Evolutionary conservation across 2,113 vertebrate species (phyloP).

Genomic region (Eretmochelys imbricata): DNA sequence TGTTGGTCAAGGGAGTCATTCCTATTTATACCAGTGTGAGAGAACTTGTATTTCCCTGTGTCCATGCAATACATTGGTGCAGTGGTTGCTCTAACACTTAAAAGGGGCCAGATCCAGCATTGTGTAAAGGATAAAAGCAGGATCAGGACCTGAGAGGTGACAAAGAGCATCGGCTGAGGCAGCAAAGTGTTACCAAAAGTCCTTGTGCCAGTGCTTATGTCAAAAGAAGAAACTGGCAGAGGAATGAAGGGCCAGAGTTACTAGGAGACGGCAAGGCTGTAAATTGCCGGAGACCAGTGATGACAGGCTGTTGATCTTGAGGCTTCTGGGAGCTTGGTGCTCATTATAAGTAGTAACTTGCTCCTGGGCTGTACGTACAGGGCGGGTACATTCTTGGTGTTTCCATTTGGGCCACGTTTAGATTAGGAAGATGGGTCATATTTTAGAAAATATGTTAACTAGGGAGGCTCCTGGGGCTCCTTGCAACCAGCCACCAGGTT

Average conservation of each 20-base stretch:
- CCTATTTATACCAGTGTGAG: background rate
- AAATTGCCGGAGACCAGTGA: background rate
- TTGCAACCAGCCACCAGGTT: background rate
- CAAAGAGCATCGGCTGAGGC: background rate
- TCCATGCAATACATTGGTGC: background rate
- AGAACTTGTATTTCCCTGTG: background rate
- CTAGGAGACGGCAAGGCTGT: background rate
- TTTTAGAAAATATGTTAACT: background rate
- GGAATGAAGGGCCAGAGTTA: background rate
- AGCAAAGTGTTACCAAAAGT: background rate
- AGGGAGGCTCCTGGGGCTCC: background rate
- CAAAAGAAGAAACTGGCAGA: background rate
- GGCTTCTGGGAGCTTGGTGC: background rate
- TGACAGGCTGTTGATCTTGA: background rate
- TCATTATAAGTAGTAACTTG: background rate
- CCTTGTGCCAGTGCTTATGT: background rate
- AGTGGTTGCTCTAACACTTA: background rate
- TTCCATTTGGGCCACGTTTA: background rate
- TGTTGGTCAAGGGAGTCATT: background rate
- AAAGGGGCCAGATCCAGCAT: background rate
- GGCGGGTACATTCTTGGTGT: background rate
- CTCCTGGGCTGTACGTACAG: background rate
- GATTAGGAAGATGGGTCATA: background rate
- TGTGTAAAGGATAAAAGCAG: background rate
- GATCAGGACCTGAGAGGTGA: background rate